Conservation (phyloP, 2,113 vertebrate species). For the Spea bombifrons region DNA sequence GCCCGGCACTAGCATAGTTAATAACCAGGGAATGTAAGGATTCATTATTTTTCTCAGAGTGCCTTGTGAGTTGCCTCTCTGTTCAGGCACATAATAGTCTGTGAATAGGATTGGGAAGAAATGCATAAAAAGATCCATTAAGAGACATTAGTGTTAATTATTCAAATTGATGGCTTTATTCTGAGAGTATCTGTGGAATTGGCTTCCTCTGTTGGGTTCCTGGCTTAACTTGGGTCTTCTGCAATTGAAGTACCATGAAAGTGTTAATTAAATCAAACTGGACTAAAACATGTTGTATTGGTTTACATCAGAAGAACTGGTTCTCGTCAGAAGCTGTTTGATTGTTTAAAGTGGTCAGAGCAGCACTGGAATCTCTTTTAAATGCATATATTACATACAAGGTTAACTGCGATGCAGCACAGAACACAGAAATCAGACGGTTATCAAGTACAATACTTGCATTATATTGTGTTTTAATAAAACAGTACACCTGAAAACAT, state of each 20-base stretch:
- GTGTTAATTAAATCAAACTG: constrained; percentile 7
- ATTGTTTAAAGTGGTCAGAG: too few species aligned
- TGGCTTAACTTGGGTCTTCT: constrained; percentile 3
- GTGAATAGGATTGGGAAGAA: constrained; percentile 37
- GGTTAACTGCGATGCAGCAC: too few species aligned
- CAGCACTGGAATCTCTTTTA: too few species aligned
- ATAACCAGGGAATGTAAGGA: constrained; percentile 10
- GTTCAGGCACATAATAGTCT: constrained; percentile 43
- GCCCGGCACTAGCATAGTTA: constrained; percentile 5
- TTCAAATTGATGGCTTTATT: constrained; percentile 43
- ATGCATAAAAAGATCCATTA: constrained; percentile 45
- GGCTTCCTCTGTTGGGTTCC: constrained; percentile 12
- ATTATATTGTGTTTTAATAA: too few species aligned
- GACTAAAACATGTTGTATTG: neutral
- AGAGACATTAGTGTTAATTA: constrained; percentile 45
- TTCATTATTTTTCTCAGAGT: constrained; percentile 33
- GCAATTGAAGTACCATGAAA: neutral
- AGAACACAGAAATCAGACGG: too few species aligned
- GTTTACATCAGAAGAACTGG: too few species aligned
- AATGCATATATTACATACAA: too few species aligned
- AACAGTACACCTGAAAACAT: too few species aligned
- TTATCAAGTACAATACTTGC: too few species aligned
- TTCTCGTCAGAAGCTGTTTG: too few species aligned
- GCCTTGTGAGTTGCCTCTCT: constrained; percentile 17
- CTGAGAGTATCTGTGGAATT: constrained; percentile 23